Evolutionary conservation across 2,888 invertebrate species (phyloP).

Genomic region (Mallateleia sp.): DNA sequence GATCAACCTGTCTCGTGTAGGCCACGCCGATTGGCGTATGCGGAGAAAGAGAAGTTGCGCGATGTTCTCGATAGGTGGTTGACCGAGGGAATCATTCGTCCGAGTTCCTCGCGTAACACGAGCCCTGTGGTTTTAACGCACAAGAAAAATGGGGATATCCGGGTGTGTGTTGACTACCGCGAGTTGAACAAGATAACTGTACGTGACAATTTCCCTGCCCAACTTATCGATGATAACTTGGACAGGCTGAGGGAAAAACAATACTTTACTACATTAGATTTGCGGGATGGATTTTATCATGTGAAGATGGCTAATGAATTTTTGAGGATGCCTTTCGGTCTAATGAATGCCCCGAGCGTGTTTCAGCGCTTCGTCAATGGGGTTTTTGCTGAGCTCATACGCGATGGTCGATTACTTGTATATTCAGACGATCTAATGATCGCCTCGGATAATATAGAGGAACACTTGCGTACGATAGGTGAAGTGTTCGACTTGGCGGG

Average conservation of each 20-base stretch:
- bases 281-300: no score
- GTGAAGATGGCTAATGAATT: no score
- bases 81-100: not conserved
- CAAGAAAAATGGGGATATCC: not conserved
- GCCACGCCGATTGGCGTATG: not conserved
- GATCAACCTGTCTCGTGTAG: no score
- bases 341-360: no score
- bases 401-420: constrained; percentile 1
- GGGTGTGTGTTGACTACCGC: not conserved
- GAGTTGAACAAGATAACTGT: no score
- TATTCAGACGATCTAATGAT: not conserved
- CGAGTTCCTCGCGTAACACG: no score
- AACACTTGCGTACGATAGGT: not conserved
- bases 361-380: not conserved
- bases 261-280: no score
- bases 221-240: constrained; percentile 1
- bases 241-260: not conserved
- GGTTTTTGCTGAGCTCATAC: constrained; percentile 1
- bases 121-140: not conserved
- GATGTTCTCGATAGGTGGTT: no score
- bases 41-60: no score
- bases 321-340: no score
- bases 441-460: not conserved
- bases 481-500: not conserved
- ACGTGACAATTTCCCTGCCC: constrained; percentile 3